These are phyloP conservation scores for Spea bombifrons DNA, from an alignment of 2,113 vertebrate species.

Conservation along the genomic window DNA sequence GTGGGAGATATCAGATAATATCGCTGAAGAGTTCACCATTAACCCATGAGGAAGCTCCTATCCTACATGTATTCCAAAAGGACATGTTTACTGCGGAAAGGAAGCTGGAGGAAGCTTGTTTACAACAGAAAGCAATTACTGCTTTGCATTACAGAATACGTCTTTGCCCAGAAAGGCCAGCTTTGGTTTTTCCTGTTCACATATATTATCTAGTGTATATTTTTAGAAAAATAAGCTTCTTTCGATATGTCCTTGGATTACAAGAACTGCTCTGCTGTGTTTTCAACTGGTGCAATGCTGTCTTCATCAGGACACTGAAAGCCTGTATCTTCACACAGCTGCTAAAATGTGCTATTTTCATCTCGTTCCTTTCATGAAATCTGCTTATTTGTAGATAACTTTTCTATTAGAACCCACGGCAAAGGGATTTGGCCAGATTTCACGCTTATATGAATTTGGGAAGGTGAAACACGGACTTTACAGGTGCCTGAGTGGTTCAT, in stretches of 20 bases:
- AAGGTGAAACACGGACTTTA: neutral
- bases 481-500: too few relatives aligned
- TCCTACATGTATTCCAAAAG: neutral
- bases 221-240: neutral
- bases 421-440: slow-evolving; percentile 26
- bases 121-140: neutral
- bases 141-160: neutral
- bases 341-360: slow-evolving; percentile 7
- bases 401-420: slow-evolving; percentile 33
- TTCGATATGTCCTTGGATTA: neutral
- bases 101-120: neutral
- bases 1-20: neutral
- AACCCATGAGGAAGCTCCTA: too few relatives aligned
- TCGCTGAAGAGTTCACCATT: too few relatives aligned
- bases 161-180: neutral
- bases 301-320: neutral
- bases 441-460: neutral
- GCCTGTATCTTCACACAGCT: neutral
- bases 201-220: neutral
- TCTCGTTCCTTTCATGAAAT: slow-evolving; percentile 22
- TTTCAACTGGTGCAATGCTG: neutral
- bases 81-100: neutral
- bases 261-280: neutral
- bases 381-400: slow-evolving; percentile 37
- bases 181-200: neutral